phyloP scores from a whole-genome alignment of 1,140 invertebrate species.

The Sinonovacula constricta region DNA sequence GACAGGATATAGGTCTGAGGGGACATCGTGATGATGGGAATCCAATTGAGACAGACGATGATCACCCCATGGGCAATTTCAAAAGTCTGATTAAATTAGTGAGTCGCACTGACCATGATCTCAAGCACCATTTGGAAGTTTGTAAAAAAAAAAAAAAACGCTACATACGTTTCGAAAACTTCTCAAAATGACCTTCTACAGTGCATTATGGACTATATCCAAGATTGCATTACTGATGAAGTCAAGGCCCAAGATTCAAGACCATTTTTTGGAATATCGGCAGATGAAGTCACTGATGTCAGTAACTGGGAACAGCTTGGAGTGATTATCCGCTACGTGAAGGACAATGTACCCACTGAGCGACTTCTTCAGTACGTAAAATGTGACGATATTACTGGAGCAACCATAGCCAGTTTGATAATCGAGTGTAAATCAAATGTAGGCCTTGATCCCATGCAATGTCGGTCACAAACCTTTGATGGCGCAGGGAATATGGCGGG shows the following conservation, averaged over 20 bases:
- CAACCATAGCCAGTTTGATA: conserved; percentile 28
- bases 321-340: conserved; percentile 50
- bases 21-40: too few relatives aligned
- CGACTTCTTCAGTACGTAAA: conserved; percentile 41
- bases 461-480: too few relatives aligned
- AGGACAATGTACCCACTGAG: too few relatives aligned
- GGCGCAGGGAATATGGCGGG: too few relatives aligned
- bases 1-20: too few relatives aligned
- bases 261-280: conserved; percentile 45
- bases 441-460: conserved; percentile 33
- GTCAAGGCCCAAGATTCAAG: conserved; percentile 38
- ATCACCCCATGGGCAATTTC: conserved; percentile 35
- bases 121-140: conserved; percentile 27
- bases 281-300: conserved; percentile 52
- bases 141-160: conserved; percentile 50
- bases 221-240: conserved; percentile 49
- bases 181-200: too few relatives aligned
- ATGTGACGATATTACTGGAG: conserved; percentile 51
- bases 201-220: too few relatives aligned
- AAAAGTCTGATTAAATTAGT: too few relatives aligned
- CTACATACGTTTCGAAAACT: conserved; percentile 47
- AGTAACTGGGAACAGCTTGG: conserved; percentile 55
- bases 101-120: too few relatives aligned
- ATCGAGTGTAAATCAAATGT: conserved; percentile 26
- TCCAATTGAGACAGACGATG: too few relatives aligned